These are phyloP conservation scores for Phenacoccus solenopsis DNA, from an alignment of 1,140 invertebrate genomes.

Conservation along the genomic window DNA sequence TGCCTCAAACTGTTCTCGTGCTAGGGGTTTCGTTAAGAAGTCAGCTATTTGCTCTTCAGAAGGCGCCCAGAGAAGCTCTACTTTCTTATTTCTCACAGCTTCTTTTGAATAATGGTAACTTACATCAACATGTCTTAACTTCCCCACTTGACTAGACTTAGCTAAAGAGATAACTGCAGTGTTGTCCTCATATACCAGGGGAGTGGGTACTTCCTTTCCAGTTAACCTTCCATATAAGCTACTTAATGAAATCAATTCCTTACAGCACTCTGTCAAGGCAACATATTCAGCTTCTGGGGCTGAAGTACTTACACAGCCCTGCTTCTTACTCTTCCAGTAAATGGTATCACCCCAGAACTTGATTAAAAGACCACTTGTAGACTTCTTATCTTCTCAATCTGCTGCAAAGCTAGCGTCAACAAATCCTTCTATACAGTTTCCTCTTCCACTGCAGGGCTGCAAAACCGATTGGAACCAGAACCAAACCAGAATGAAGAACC, in stretches of 20 bases:
- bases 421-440: not conserved
- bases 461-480: too few species aligned
- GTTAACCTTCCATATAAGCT: not conserved
- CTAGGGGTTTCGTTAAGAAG: constrained; percentile 22
- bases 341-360: constrained; percentile 24
- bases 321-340: constrained; percentile 33
- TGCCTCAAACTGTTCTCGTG: constrained; percentile 15
- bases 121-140: constrained; percentile 9
- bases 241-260: not conserved
- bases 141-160: not conserved
- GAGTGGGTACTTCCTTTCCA: not conserved
- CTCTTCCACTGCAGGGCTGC: too few species aligned
- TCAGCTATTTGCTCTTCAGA: constrained; percentile 20
- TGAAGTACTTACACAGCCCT: constrained; percentile 32
- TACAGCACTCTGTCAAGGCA: constrained; percentile 26
- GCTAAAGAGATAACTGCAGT: not conserved
- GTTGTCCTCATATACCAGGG: constrained; percentile 11
- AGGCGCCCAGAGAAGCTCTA: constrained; percentile 5
- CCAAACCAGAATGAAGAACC: too few species aligned
- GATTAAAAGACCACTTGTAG: constrained; percentile 22
- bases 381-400: constrained; percentile 7
- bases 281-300: constrained; percentile 37
- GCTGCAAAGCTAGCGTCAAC: constrained; percentile 22
- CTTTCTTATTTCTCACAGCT: not conserved
- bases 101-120: constrained; percentile 11